Base-by-base conservation (phyloP, 30 jellyfish, hydroid and myxozoan genomes). In the Sanderia malayensis region DNA sequence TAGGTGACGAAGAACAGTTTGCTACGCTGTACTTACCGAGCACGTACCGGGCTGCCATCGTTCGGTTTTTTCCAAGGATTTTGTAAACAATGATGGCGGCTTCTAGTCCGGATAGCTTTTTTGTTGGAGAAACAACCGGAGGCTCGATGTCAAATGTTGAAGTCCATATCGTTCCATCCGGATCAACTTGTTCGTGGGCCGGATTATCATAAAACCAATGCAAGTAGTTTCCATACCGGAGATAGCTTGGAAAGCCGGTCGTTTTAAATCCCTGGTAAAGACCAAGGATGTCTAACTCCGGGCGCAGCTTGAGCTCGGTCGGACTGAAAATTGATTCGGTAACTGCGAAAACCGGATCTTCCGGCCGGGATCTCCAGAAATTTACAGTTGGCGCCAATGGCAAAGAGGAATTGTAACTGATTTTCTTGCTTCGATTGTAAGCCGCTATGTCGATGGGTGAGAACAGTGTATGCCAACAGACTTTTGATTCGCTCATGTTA, bases 91-190 rank as follows among this genome's bases (percentile, higher is more conserved):
- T 71, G 4, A 78, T 68, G 1, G 89, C 89, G 23, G 72, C 65
- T 61, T 78, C 89, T 33, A 78, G 49, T 52, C 62, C 37, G 18
- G 61, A 68, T 2, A 78, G 17, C 45, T 66, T 78, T 9, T 58
- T 17, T 0, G 11, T 57, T 4, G 66, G 28, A 45, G 11, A 33
- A 37, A 4, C 10, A 37, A 37, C 52, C 23, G 23, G 27, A 18
- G 70, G 11, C 74, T 78, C 82, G 20, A 78, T 55, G 26, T 67
- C 76, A 66, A 78, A 69, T 0, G 89, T 78, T 18, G 89, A 46
- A 6, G 82, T 6, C 89, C 89, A 78, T 0, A 78, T 33, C 1
- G 89, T 78, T n/a, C 89, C 89, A 28, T 78, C 89, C 31, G 81
- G 75, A 46, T 78, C 89, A 0, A 53, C 70, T 37, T 78, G 89